phyloP scores from a whole-genome alignment of 1,140 invertebrate genomes.

The Drosophila nikananu region DNA sequence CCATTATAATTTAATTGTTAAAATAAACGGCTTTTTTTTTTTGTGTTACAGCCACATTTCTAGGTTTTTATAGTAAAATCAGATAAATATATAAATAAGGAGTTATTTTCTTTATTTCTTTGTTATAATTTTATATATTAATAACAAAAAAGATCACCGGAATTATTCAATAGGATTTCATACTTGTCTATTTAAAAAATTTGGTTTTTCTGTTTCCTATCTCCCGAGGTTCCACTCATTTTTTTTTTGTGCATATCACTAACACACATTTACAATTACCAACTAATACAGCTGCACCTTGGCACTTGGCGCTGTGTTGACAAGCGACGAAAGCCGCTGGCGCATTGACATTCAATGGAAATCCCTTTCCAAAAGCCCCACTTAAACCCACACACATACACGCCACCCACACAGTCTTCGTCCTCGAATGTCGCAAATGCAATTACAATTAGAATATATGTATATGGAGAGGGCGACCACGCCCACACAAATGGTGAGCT shows the following conservation, averaged over 20 bases:
- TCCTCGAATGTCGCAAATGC: constrained; percentile 49
- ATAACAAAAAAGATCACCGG: too few relatives aligned
- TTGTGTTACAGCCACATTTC: too few relatives aligned
- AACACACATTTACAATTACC: constrained; percentile 11
- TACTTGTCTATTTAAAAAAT: background rate
- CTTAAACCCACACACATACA: constrained; percentile 14
- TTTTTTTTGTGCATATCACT: background rate
- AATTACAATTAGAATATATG: constrained; percentile 75
- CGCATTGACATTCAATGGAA: constrained; percentile 60
- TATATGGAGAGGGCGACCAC: constrained; percentile 29
- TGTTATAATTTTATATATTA: too few relatives aligned
- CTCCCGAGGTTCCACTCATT: background rate
- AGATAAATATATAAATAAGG: too few relatives aligned
- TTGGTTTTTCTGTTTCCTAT: background rate
- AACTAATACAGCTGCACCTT: constrained; percentile 50
- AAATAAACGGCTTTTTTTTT: too few relatives aligned
- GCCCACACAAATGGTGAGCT: constrained; percentile 37
- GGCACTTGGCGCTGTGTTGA: constrained; percentile 51
- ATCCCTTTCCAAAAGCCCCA: constrained; percentile 41
- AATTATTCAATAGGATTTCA: too few relatives aligned
- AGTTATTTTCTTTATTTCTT: too few relatives aligned
- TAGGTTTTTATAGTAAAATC: too few relatives aligned
- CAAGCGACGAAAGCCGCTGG: constrained; percentile 53
- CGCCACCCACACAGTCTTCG: background rate
- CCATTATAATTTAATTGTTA: too few relatives aligned